Base-by-base conservation (phyloP, 2,888 invertebrate genomes). In the Phyllotreta cruciferae region DNA sequence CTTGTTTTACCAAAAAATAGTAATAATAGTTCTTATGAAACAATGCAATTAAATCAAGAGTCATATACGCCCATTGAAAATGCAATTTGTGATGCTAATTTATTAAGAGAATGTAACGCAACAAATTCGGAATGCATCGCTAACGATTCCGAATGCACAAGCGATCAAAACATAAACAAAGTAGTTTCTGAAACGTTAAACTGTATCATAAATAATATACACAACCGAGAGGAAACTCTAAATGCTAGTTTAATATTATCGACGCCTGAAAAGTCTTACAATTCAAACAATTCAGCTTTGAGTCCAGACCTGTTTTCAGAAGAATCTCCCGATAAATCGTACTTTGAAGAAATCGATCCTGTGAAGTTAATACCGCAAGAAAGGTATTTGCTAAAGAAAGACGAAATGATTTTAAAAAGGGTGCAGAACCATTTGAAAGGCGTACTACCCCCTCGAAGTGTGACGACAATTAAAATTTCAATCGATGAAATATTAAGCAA, bases 371-470 rank as follows among this genome's bases (percentile, higher is more conserved):
- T 63, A 34, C 58, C 65, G 0, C 62, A 73, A 55, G 75, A 77
- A 64, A 72, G 67, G 56, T 78, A 75, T 64, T 57, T 75, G 9
- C 64, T 71, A 9, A 75, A 73, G 58, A 73, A 77, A 1, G 85
- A 85, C 71, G 71, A 74, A 13, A 77, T 75, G 66, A 70, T 83
- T 62, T 68, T 84, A 14, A 79, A 74, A 47, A 79, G 79, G 66
- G 79, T 87, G 52, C 84, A 88, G 77, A 85, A 85, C 75, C 85
- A 84, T 49, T 79, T 92, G 6, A 85, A 85, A 68, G 92, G 92
- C 1, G 85, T 92, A 0, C 83, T 88, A 6, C 92, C 92, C 14
- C 92, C 92, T 7, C 91, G 91, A 0, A 90, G 89, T 24, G 84
- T 90, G 8, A 92, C 91, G 9, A 86, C 85, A 39, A 81, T 89